Conservation (phyloP, 2,888 invertebrate species). For the Microctonus aethiopoides region DNA sequence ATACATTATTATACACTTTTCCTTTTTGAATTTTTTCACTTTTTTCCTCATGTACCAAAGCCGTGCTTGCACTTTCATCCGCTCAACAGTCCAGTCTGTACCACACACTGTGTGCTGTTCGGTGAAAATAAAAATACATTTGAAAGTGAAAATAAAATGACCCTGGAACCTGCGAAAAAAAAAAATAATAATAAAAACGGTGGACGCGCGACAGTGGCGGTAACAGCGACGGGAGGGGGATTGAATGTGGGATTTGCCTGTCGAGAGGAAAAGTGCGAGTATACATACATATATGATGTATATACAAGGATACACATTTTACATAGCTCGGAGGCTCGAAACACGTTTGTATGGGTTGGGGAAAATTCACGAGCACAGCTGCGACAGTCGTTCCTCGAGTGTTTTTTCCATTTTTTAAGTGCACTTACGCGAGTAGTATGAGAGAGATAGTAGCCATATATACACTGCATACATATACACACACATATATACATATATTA, state of each 20-base stretch:
- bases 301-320: neutral
- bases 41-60: constrained; percentile 24
- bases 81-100: constrained; percentile 25
- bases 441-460: constrained; percentile 27
- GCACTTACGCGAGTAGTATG: constrained; percentile 47
- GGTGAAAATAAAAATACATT: constrained; percentile 52
- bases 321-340: neutral
- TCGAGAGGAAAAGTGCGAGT: constrained; percentile 45
- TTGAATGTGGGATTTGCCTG: constrained; percentile 48
- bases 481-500: neutral
- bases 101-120: constrained; percentile 37
- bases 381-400: constrained; percentile 50
- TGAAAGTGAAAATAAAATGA: constrained; percentile 61
- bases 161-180: constrained; percentile 40
- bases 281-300: neutral
- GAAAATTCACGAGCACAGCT: constrained; percentile 50
- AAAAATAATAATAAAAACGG: constrained; percentile 18
- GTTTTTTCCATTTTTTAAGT: constrained; percentile 56
- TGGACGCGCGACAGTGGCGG: neutral
- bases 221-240: neutral
- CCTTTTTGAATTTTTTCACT: neutral
- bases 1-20: neutral
- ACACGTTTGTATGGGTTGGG: constrained; percentile 13
- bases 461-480: neutral
- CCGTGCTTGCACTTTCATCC: constrained; percentile 17